phyloP scores from a whole-genome alignment of 2,113 vertebrate species.

The Pedionomus torquatus region DNA sequence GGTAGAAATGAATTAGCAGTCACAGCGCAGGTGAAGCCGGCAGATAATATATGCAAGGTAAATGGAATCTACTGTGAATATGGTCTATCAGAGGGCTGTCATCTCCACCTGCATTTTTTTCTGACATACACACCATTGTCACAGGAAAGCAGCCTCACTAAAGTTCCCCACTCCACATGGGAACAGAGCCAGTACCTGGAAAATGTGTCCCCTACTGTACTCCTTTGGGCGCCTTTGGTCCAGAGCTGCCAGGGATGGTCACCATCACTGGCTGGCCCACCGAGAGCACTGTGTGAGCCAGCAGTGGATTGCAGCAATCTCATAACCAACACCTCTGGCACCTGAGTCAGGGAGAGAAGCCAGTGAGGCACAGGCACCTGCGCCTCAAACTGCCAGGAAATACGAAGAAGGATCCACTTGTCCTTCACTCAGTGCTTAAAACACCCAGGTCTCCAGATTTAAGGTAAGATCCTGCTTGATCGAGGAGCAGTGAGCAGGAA shows the following conservation, averaged over 20 bases:
- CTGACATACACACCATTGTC: not conserved
- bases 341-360: not conserved
- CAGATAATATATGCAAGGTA: slow-evolving; percentile 37
- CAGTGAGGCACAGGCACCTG: not conserved
- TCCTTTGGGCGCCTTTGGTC: not conserved
- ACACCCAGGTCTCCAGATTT: not conserved
- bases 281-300: not conserved
- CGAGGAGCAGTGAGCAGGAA: not conserved
- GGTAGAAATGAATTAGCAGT: slow-evolving; percentile 48
- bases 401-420: not conserved
- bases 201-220: not conserved
- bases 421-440: not conserved
- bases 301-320: not conserved
- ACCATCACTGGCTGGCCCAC: not conserved
- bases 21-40: slow-evolving; percentile 22
- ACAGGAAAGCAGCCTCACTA: not conserved
- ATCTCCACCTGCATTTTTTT: not conserved
- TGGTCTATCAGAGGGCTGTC: not conserved
- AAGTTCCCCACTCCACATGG: not conserved
- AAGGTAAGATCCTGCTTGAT: not conserved
- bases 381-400: not conserved
- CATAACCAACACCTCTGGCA: not conserved
- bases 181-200: not conserved
- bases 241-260: not conserved
- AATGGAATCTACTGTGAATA: slow-evolving; percentile 5